These are phyloP conservation scores for Contarinia nasturtii DNA, from an alignment of 1,140 invertebrate genomes.

Conservation along the genomic window DNA sequence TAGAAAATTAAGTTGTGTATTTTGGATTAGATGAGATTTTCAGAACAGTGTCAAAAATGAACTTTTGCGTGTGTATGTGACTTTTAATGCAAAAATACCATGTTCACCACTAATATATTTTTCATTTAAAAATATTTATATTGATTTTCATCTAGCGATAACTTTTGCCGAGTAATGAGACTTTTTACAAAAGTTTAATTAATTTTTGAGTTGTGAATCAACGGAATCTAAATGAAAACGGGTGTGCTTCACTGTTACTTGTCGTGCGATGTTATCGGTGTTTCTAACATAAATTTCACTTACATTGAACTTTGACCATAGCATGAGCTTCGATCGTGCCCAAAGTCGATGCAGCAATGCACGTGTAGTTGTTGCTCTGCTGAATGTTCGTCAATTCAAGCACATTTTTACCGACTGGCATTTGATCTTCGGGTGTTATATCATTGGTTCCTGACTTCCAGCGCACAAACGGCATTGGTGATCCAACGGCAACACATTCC, in stretches of 20 bases:
- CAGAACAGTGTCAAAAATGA: neutral
- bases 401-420: constrained; percentile 70
- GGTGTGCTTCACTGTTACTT: too few species aligned
- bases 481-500: constrained; percentile 89
- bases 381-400: constrained; percentile 68
- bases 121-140: neutral
- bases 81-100: neutral
- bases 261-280: neutral
- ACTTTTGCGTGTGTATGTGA: too few species aligned
- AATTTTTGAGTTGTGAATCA: neutral
- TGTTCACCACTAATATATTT: neutral
- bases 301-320: constrained; percentile 88
- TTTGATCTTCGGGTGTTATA: constrained; percentile 67
- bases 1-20: neutral
- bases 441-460: constrained; percentile 77
- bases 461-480: constrained; percentile 93
- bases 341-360: constrained; percentile 82
- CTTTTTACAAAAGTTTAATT: neutral
- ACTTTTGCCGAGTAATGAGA: neutral
- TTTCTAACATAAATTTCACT: constrained; percentile 23
- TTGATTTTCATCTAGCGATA: neutral
- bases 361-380: constrained; percentile 91
- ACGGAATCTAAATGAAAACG: too few species aligned
- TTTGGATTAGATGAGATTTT: neutral
- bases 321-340: constrained; percentile 76